A percentile compares a stretch with the other conserved stretches of the same genome.
These are phyloP conservation scores for Thomomys bottae DNA, from an alignment of 2,113 vertebrate species.

Conservation along the genomic window DNA sequence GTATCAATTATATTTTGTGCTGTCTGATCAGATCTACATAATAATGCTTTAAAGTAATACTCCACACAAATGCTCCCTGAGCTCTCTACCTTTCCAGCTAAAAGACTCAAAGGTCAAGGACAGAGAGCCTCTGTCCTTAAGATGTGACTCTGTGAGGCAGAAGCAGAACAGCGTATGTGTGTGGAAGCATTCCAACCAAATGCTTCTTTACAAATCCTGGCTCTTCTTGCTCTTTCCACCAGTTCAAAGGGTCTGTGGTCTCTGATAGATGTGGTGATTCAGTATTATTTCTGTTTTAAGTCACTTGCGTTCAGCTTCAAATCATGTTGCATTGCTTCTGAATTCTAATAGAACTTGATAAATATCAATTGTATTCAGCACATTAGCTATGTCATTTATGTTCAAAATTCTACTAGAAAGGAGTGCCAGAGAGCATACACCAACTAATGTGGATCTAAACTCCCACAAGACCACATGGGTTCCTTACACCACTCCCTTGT, in stretches of 20 bases:
- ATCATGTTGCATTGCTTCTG: background rate
- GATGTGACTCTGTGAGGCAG: background rate
- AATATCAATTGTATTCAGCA: background rate
- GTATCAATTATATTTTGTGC: background rate
- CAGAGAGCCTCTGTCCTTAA: background rate
- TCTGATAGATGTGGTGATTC: background rate
- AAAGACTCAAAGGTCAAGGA: background rate
- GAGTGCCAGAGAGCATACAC: background rate
- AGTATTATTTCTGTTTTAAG: background rate
- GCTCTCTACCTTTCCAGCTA: background rate
- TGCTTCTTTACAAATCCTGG: background rate
- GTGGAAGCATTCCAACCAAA: background rate
- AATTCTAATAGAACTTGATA: background rate
- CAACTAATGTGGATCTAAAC: background rate
- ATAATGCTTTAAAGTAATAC: conserved; percentile 4
- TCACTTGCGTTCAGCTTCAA: background rate
- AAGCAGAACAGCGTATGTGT: background rate
- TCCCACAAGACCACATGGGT: background rate
- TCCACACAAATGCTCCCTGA: background rate
- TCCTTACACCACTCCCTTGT: fast-evolving
- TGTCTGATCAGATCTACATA: background rate
- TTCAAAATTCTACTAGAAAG: background rate
- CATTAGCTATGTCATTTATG: background rate
- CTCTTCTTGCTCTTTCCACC: background rate
- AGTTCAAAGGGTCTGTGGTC: background rate